Base-by-base conservation (phyloP, 2,797 vertebrate species). In the Chelmon rostratus region DNA sequence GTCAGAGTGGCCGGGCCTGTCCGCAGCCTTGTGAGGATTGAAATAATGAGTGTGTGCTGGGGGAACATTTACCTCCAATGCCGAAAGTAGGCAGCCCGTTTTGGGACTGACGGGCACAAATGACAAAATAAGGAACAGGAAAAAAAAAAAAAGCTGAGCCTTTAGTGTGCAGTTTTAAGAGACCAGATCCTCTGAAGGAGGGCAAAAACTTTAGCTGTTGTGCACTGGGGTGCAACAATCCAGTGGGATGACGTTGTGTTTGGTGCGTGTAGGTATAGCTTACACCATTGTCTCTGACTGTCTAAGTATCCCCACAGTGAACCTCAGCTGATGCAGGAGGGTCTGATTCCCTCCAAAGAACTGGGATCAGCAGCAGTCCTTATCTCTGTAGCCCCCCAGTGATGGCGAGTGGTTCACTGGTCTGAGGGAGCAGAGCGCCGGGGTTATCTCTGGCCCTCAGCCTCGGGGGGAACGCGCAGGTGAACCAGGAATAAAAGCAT, bases 11-110 rank as follows among this genome's bases (percentile, higher is more conserved):
- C 85, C 49, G 57, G 76, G 88, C 86, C 85, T 82, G 84, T 94
- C 91, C 86, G 65, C 88, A 64, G 86, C 77, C 82, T 85, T 64
- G 80, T 82, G 75, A 82, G 93, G 86, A 93, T 93, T 93, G 87
- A 86, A 91, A 89, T 94, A 93, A 94, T 93, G 89, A 94, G 82
- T 81, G 75, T 85, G 88, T 82, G 86, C 90, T 84, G 75, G 53
- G 65, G 88, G 88, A 83, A 83, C 80, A 85, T 88, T 88, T 84
- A 87, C 88, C 92, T 91, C 83, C 84, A 53, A 71, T 82, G 89
- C 63, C 84, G 88, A 92, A 91, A 83, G 64, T 50, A 84, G 54
- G 64, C 81, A 33, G 68, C 54, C 71, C 68, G 81, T 85, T 89
- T 81, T 82, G 47, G 70, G 68, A 86, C 84, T 69, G 78, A 81